phyloP scores from a whole-genome alignment of 1,140 invertebrate species.

The Paraescarpia echinospica region DNA sequence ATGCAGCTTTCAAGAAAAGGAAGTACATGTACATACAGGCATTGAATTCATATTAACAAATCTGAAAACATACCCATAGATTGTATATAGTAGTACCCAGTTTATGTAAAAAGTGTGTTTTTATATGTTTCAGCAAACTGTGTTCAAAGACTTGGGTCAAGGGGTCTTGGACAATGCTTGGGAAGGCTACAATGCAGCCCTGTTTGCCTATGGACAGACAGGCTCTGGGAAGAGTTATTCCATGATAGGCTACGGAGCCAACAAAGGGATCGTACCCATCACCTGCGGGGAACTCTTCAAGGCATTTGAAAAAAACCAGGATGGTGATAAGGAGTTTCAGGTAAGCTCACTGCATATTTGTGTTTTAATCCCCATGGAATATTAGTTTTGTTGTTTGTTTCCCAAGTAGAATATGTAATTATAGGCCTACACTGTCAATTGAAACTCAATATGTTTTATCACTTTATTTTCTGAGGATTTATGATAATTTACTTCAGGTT shows the following conservation, averaged over 20 bases:
- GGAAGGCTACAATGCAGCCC: slow-evolving; percentile 66
- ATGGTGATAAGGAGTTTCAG: slow-evolving; percentile 29
- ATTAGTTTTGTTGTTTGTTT: neutral
- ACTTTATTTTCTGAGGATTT: too few relatives aligned
- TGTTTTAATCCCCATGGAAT: neutral
- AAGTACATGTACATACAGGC: too few relatives aligned
- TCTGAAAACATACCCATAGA: too few relatives aligned
- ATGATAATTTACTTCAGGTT: too few relatives aligned
- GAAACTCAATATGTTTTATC: too few relatives aligned
- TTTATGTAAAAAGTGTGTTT: neutral
- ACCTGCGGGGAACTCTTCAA: slow-evolving; percentile 81
- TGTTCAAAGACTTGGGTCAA: slow-evolving; percentile 64
- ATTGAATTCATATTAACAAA: neutral
- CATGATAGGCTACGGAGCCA: slow-evolving; percentile 71
- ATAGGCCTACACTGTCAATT: too few relatives aligned
- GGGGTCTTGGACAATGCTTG: slow-evolving; percentile 66
- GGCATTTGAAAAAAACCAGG: slow-evolving; percentile 62
- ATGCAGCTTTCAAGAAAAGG: too few relatives aligned
- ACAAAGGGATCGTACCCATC: slow-evolving; percentile 77
- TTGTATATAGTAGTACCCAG: too few relatives aligned
- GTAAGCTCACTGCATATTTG: slow-evolving; percentile 2
- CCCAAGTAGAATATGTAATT: neutral
- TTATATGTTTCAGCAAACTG: slow-evolving; percentile 56
- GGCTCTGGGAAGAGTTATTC: slow-evolving; percentile 69
- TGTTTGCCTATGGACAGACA: slow-evolving; percentile 70